Percentiles rank a stretch among this genome's conserved stretches.
Conservation (phyloP, 92 coral and sea anemone genomes). For the Zoanthus sociatus region DNA sequence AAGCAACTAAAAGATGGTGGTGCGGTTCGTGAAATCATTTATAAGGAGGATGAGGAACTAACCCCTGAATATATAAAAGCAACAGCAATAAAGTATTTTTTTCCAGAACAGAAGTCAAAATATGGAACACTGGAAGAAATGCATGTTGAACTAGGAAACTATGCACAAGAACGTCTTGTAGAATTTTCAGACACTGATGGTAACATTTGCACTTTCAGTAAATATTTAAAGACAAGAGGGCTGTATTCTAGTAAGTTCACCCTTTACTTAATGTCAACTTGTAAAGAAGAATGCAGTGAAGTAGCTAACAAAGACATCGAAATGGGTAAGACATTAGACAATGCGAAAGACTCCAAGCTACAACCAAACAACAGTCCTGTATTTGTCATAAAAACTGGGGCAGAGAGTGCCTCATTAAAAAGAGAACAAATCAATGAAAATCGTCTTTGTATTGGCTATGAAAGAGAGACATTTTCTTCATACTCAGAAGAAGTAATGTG, state of each 20-base stretch:
- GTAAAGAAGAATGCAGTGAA: not conserved
- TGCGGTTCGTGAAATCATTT: not conserved
- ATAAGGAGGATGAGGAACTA: not conserved
- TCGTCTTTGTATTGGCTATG: conserved; percentile 48
- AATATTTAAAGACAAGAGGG: conserved; percentile 19
- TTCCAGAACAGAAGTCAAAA: conserved; percentile 14
- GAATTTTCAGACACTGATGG: conserved; percentile 17
- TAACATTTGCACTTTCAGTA: not conserved
- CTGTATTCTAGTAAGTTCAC: conserved; percentile 7
- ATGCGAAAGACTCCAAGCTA: conserved; percentile 2
- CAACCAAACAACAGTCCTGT: conserved; percentile 6
- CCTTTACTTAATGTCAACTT: conserved; percentile 13
- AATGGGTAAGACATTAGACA: conserved; percentile 1
- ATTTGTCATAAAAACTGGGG: conserved; percentile 1
- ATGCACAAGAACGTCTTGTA: conserved; percentile 3
- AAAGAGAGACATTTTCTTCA: conserved; percentile 54
- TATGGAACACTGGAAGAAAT: conserved; percentile 11
- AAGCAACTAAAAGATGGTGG: not conserved
- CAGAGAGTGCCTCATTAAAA: conserved; percentile 7
- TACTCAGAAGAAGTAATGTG: conserved; percentile 49
- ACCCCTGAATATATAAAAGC: conserved; percentile 15
- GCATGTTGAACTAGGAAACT: conserved; percentile 17
- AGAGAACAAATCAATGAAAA: conserved; percentile 26
- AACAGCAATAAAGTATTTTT: conserved; percentile 11
- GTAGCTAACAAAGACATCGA: conserved; percentile 23